Conservation (phyloP, 2,888 invertebrate genomes). For the Cremastobaeus sp. region DNA sequence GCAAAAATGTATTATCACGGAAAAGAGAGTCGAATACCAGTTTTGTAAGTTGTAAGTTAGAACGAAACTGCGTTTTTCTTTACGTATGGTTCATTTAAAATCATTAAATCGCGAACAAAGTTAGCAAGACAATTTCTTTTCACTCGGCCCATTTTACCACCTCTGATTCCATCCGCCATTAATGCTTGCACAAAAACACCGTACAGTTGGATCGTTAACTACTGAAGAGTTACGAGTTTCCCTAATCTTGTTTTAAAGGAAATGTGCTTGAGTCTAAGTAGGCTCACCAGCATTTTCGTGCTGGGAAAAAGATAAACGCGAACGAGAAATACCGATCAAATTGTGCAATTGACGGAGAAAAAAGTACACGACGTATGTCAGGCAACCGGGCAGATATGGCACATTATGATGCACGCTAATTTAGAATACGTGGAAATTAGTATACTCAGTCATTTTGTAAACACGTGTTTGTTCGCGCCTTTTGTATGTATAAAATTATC, state of each 20-base stretch:
- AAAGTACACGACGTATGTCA: slow-evolving; percentile 35
- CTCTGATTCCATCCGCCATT: slow-evolving; percentile 42
- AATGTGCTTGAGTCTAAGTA: slow-evolving; percentile 45
- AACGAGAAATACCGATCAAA: slow-evolving; percentile 48
- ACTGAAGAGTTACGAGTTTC: slow-evolving; percentile 53
- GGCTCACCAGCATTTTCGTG: slow-evolving; percentile 40
- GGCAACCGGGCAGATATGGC: slow-evolving; percentile 18
- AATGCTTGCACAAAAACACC: slow-evolving; percentile 28
- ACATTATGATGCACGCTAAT: slow-evolving; percentile 37
- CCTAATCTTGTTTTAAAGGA: slow-evolving; percentile 59
- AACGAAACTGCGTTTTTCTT: slow-evolving; percentile 46
- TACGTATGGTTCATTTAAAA: slow-evolving; percentile 48
- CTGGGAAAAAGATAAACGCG: slow-evolving; percentile 29
- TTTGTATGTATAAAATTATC: no score
- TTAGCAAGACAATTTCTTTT: slow-evolving; percentile 54
- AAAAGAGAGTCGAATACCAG: slow-evolving; percentile 51
- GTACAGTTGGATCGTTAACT: slow-evolving; percentile 46
- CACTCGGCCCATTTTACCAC: slow-evolving; percentile 58
- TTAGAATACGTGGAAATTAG: slow-evolving; percentile 41
- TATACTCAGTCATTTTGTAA: slow-evolving; percentile 26
- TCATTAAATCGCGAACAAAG: slow-evolving; percentile 56
- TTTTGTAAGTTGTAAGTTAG: slow-evolving; percentile 25
- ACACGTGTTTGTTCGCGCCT: no score
- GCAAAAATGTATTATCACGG: slow-evolving; percentile 38
- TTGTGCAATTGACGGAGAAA: slow-evolving; percentile 19